phyloP scores from a whole-genome alignment of 2,888 invertebrate species.

The Rhamnusium bicolor region DNA sequence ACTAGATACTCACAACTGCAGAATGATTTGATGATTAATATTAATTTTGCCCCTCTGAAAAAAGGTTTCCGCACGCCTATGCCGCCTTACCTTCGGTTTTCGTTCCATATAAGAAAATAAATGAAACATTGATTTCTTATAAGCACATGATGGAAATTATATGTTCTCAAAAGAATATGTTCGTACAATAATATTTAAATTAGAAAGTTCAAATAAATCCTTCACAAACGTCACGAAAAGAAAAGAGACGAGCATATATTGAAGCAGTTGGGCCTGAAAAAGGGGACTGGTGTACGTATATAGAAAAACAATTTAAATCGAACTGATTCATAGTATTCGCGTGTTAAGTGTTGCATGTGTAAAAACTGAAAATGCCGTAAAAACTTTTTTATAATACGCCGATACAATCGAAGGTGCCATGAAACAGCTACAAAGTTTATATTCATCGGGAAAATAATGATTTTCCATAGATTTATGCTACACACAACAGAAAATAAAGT shows the following conservation, averaged over 20 bases:
- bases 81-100: not conserved
- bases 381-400: conserved; percentile 65
- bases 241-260: not conserved
- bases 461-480: conserved; percentile 55
- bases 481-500: conserved; percentile 32
- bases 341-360: conserved; percentile 67
- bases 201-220: conserved; percentile 37
- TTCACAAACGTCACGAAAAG: conserved; percentile 37
- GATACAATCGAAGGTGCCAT: conserved; percentile 65
- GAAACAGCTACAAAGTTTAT: conserved; percentile 63
- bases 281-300: conserved; percentile 25
- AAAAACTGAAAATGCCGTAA: conserved; percentile 67
- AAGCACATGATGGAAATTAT: conserved; percentile 31
- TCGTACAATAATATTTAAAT: conserved; percentile 46
- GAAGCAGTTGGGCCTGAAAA: not conserved
- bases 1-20: too few species aligned
- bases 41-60: not conserved
- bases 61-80: not conserved
- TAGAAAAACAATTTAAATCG: conserved; percentile 52
- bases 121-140: conserved; percentile 34
- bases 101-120: not conserved
- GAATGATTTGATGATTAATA: not conserved
- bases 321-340: conserved; percentile 59
- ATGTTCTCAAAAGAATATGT: conserved; percentile 40
- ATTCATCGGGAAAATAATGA: conserved; percentile 56